Percentiles rank a stretch among this genome's conserved stretches.
These are phyloP conservation scores for Lagopus muta DNA, from an alignment of 2,113 vertebrate genomes.

Conservation along the genomic window DNA sequence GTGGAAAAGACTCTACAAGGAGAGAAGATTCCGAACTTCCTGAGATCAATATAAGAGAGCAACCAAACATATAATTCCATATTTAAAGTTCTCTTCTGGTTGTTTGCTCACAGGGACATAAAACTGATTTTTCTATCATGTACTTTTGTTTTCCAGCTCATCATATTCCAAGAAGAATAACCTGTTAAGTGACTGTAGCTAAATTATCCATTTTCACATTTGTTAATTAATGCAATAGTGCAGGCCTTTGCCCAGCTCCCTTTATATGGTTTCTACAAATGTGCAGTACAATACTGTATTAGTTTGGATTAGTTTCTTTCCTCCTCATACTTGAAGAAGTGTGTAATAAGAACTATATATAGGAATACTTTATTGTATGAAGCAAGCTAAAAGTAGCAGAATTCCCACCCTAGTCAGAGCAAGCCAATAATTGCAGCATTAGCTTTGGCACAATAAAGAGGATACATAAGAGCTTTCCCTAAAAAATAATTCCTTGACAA, in stretches of 20 bases:
- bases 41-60: neutral
- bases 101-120: neutral
- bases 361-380: neutral
- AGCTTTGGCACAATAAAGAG: neutral
- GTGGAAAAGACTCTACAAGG: neutral
- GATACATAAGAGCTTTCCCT: neutral
- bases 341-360: conserved; percentile 13
- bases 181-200: neutral
- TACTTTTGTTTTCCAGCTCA: neutral
- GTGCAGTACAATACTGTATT: neutral
- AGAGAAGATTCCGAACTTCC: neutral
- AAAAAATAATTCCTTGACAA: neutral
- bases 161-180: neutral
- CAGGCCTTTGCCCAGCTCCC: neutral
- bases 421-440: conserved; percentile 30
- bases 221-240: neutral
- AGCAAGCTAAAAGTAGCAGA: conserved; percentile 21
- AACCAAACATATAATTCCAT: neutral
- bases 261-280: neutral
- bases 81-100: neutral
- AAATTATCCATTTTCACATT: neutral
- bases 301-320: neutral
- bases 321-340: neutral
- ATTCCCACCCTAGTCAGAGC: conserved; percentile 15
- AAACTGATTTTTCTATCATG: neutral